phyloP scores from a whole-genome alignment of 2,113 vertebrate genomes.

The Rousettus leschenaultii region DNA sequence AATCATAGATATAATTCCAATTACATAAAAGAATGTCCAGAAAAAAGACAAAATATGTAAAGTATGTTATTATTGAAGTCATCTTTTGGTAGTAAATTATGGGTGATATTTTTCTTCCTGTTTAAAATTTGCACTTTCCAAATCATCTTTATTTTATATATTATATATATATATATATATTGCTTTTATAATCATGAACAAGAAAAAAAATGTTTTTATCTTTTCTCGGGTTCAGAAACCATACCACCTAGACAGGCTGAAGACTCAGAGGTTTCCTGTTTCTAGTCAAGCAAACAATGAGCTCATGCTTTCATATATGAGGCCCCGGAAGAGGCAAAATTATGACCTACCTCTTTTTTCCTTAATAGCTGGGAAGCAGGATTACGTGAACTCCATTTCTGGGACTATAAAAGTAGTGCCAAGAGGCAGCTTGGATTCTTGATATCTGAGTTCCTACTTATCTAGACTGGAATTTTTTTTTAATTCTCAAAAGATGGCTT shows the following conservation, averaged over 20 bases:
- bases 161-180: too few species aligned
- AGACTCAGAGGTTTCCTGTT: conserved; percentile 33
- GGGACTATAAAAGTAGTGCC: not conserved
- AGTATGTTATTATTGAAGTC: not conserved
- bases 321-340: not conserved
- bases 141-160: not conserved
- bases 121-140: not conserved
- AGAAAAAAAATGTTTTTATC: not conserved
- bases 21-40: not conserved
- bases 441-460: not conserved
- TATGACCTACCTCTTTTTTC: not conserved
- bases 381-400: not conserved
- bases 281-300: conserved; percentile 35
- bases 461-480: not conserved
- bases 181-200: not conserved
- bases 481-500: not conserved
- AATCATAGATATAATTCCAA: not conserved
- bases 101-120: not conserved
- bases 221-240: not conserved
- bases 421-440: not conserved
- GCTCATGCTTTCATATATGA: conserved; percentile 4
- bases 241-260: not conserved
- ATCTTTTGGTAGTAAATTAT: not conserved
- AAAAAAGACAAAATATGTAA: not conserved
- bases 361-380: not conserved